A percentile compares a stretch with the other conserved stretches of the same genome.
These are phyloP conservation scores for Melieria crassipennis DNA, from an alignment of 2,888 invertebrate species.

Conservation along the genomic window DNA sequence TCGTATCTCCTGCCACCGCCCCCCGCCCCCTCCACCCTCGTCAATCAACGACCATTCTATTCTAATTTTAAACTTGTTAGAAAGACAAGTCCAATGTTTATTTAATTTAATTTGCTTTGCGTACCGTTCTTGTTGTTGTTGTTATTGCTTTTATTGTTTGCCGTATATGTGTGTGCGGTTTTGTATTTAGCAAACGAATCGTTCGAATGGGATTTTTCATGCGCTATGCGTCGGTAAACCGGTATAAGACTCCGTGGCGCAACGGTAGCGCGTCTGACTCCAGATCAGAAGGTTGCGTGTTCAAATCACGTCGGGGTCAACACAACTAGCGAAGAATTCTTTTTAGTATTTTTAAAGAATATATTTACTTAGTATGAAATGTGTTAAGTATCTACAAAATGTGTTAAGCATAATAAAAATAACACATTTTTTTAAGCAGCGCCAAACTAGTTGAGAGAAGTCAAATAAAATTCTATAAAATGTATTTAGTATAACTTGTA, in stretches of 20 bases:
- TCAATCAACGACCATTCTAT: no score
- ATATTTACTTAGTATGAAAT: not conserved
- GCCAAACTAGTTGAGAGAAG: not conserved
- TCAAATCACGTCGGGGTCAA: conserved; percentile 63
- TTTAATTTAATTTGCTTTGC: not conserved
- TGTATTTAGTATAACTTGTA: no score
- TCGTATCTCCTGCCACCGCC: no score
- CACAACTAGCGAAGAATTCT: conserved; percentile 13
- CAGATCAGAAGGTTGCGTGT: conserved; percentile 63
- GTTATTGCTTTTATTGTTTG: conserved; percentile 1
- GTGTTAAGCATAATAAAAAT: not conserved
- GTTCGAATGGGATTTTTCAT: conserved; percentile 3
- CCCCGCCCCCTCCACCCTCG: no score
- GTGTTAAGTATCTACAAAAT: not conserved
- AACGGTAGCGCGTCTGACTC: conserved; percentile 64
- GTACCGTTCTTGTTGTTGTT: not conserved
- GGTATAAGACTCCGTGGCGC: conserved; percentile 57
- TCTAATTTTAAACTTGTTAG: no score
- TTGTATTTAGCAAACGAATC: not conserved
- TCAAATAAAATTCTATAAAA: no score
- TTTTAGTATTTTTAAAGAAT: conserved; percentile 15
- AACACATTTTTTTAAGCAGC: not conserved
- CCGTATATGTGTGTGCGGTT: not conserved
- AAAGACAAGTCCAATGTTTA: no score
- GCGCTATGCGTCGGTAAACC: no score